Conservation (phyloP, 2,888 invertebrate genomes). For the Melipona bicolor region DNA sequence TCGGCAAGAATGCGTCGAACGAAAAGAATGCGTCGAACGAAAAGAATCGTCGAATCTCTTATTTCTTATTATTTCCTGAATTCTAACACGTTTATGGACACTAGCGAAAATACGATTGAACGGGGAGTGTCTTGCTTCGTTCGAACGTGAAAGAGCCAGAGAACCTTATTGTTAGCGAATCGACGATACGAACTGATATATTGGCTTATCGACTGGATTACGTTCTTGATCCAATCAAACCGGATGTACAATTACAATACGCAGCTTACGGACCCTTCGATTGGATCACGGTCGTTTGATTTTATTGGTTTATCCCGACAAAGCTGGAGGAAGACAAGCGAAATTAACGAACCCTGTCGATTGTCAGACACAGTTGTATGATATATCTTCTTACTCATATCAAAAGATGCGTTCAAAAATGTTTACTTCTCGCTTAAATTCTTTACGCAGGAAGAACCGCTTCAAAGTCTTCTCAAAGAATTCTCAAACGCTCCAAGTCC, state of each 20-base stretch:
- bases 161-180: neutral
- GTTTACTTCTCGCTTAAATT: too few species aligned
- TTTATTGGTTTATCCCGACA: constrained; percentile 33
- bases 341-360: neutral
- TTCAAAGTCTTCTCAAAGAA: too few species aligned
- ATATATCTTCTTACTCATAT: neutral
- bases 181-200: constrained; percentile 14
- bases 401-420: too few species aligned
- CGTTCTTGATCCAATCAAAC: constrained; percentile 41
- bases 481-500: too few species aligned
- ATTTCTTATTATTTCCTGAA: too few species aligned
- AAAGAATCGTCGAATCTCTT: too few species aligned
- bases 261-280: constrained; percentile 33
- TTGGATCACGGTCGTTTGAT: constrained; percentile 48
- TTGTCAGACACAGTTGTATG: neutral
- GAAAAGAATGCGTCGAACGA: too few species aligned
- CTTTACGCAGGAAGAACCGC: too few species aligned
- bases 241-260: constrained; percentile 39
- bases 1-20: too few species aligned
- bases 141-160: neutral
- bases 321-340: neutral
- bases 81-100: neutral
- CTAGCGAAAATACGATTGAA: neutral
- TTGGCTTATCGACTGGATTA: constrained; percentile 30
- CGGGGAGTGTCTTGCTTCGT: neutral